Conservation (phyloP, 2,113 vertebrate genomes). For the Laticauda colubrina region DNA sequence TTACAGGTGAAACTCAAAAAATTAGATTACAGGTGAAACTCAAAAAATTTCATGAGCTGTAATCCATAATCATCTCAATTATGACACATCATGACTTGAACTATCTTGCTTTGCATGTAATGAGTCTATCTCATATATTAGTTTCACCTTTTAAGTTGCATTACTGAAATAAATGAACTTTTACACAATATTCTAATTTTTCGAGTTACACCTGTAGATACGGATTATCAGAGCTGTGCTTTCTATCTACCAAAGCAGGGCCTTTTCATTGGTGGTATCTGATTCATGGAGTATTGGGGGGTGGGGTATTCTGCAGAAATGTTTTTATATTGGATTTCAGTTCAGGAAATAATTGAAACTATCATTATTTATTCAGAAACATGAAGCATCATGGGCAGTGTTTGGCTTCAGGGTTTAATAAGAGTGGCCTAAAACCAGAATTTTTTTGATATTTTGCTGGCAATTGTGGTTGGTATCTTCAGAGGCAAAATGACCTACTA, state of each 20-base stretch:
- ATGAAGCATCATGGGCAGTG: background rate
- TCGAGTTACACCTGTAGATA: background rate
- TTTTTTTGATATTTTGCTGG: background rate
- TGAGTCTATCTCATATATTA: no score
- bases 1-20: background rate
- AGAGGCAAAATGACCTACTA: background rate
- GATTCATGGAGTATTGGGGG: background rate
- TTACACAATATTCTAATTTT: no score
- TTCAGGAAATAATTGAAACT: background rate
- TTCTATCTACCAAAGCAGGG: background rate
- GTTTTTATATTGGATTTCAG: background rate
- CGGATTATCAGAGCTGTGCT: background rate
- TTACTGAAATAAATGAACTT: no score
- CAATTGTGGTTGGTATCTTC: background rate
- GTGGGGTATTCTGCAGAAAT: background rate
- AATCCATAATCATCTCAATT: no score
- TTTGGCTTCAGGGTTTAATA: background rate
- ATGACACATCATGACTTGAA: no score
- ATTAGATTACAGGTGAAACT: no score
- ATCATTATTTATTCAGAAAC: background rate
- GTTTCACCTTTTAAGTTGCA: no score
- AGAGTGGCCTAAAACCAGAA: background rate
- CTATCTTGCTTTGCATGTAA: no score
- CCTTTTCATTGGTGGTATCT: background rate
- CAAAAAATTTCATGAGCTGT: no score